Conservation (phyloP, 2,888 invertebrate genomes). For the Sinohyriopsis cumingii region DNA sequence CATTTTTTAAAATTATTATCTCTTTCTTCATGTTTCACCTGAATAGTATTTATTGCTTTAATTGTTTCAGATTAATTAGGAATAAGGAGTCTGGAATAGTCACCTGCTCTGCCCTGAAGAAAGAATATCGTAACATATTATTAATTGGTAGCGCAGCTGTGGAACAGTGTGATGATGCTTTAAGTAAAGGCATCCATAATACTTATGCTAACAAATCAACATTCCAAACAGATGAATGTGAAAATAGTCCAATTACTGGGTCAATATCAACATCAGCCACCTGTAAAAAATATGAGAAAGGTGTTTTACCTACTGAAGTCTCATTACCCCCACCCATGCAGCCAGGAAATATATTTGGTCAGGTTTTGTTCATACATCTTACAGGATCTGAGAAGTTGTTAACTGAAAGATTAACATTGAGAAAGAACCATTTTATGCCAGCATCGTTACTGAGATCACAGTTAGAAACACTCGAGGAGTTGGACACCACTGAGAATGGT, state of each 20-base stretch:
- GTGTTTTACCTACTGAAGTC: too few relatives aligned
- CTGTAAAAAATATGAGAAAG: too few relatives aligned
- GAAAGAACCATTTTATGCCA: conserved; percentile 64
- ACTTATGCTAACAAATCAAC: too few relatives aligned
- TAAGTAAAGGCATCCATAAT: too few relatives aligned
- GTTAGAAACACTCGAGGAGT: conserved; percentile 54
- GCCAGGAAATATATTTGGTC: not conserved
- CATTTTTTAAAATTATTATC: too few relatives aligned
- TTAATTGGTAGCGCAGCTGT: conserved; percentile 13
- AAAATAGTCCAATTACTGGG: too few relatives aligned
- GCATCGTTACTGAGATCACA: conserved; percentile 57
- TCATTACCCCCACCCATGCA: too few relatives aligned
- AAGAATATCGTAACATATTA: conserved; percentile 58
- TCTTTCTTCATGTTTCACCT: not conserved
- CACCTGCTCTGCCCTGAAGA: conserved; percentile 70
- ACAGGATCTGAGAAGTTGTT: conserved; percentile 47
- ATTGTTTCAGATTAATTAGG: conserved; percentile 19
- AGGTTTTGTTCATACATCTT: conserved; percentile 48
- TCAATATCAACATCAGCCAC: too few relatives aligned
- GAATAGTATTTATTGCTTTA: not conserved
- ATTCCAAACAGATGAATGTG: too few relatives aligned
- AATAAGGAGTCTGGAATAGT: conserved; percentile 41
- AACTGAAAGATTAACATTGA: conserved; percentile 37
- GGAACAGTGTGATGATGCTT: too few relatives aligned
- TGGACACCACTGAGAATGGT: conserved; percentile 39